Evolutionary conservation across 1,140 invertebrate species (phyloP).

Genomic region (Philotrypesis tridentata): DNA sequence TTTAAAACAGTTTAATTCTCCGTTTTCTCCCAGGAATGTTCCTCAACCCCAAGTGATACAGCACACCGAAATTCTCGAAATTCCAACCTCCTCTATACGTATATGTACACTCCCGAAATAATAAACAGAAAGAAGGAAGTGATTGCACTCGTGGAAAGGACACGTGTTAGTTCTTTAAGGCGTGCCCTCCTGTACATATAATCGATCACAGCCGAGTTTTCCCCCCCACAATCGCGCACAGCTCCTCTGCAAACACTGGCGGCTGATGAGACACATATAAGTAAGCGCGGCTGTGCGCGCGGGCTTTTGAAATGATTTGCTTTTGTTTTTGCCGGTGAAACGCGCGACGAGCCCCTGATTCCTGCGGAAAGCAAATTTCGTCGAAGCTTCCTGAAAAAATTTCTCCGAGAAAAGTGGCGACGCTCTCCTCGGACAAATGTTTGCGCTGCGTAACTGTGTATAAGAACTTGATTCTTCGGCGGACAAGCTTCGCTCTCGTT

Average conservation of each 20-base stretch:
- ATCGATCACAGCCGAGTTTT: background rate
- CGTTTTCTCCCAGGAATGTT: too few relatives aligned
- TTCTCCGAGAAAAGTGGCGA: too few relatives aligned
- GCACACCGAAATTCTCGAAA: too few relatives aligned
- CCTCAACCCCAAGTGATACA: too few relatives aligned
- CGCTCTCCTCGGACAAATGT: too few relatives aligned
- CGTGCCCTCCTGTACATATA: conserved; percentile 25
- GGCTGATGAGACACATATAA: background rate
- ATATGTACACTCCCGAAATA: background rate
- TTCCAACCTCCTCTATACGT: too few relatives aligned
- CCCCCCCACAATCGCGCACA: conserved; percentile 1
- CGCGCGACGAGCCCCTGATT: background rate
- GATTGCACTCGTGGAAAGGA: background rate
- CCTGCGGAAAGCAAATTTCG: background rate
- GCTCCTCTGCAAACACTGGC: background rate
- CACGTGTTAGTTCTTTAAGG: background rate
- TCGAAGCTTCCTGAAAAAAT: background rate
- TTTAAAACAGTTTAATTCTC: too few relatives aligned
- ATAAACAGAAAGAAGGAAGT: background rate
- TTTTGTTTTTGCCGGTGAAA: background rate
- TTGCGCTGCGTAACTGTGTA: too few relatives aligned
- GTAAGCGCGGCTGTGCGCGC: background rate
- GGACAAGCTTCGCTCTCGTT: too few relatives aligned
- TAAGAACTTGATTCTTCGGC: too few relatives aligned
- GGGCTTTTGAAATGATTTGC: conserved; percentile 2